These are phyloP conservation scores for Argopecten irradians DNA, from an alignment of 1,140 invertebrate species.

Conservation along the genomic window DNA sequence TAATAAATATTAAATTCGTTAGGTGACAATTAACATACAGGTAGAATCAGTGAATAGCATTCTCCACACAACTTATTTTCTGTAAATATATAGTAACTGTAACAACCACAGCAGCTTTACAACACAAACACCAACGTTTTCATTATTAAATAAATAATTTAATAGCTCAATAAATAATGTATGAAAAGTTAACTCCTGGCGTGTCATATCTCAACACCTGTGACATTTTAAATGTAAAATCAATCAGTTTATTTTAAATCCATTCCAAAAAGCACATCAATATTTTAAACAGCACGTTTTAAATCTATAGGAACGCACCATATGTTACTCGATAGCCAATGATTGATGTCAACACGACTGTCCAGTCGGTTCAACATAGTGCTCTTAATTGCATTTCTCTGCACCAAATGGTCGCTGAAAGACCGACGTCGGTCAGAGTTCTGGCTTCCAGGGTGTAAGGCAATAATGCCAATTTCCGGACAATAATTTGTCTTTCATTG, in stretches of 20 bases:
- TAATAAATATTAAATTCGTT: background rate
- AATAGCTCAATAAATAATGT: no score
- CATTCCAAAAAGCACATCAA: background rate
- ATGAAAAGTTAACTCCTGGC: no score
- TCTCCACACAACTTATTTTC: no score
- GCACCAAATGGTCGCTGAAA: background rate
- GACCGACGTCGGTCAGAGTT: background rate
- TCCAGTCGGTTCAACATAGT: background rate
- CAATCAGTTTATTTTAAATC: no score
- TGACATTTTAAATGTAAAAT: no score
- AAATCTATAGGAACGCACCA: background rate
- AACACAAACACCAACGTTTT: no score
- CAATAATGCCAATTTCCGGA: background rate
- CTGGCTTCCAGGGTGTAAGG: background rate
- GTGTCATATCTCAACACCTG: no score
- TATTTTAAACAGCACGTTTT: background rate
- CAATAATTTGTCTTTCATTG: conserved; percentile 18
- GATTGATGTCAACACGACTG: background rate
- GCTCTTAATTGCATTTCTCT: background rate
- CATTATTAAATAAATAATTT: no score
- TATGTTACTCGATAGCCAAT: background rate
- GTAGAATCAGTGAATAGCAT: no score
- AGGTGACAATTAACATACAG: no score
- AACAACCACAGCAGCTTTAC: no score
- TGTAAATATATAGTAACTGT: no score